Base-by-base conservation (phyloP, 2,113 vertebrate genomes). In the Tupaia chinensis region DNA sequence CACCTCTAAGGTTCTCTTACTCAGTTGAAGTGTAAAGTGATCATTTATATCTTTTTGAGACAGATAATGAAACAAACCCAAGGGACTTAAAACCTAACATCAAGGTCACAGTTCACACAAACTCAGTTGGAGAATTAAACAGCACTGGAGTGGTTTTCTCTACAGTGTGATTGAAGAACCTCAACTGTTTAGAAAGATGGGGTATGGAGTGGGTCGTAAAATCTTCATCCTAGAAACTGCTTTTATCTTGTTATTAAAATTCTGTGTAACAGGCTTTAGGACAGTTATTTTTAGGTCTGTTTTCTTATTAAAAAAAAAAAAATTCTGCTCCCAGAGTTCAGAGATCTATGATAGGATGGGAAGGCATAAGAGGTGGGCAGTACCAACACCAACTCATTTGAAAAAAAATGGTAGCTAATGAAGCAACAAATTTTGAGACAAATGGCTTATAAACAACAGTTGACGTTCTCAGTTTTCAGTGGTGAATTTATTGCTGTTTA, bases 351-450 rank as follows among this genome's bases (percentile, higher is more conserved):
- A n/a, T 56, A 3, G 12, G 4, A 0, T 12, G 3, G 1, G 3
- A 7, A 20, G 2, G 25, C 9, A 5, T 6, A 65, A 8, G 25
- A 68, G 14, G 0, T 20, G 1, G 54, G 0, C 1, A 27, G 1
- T 29, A 34, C 0, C 11, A 60, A 3, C 25, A 60, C 1, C 2
- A 0, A 56, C 12, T 60, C 9, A 72, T n/a, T 79, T 34, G 15
- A n/a, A n/a, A 4, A 15, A 44, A 81, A 88, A 88, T 14, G 9
- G 4, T 14, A 32, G 5, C 10, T 53, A 44, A 9, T 88, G 7
- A 82, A 79, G 86, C 20, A 60, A 29, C 3, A 85, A 53, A 77
- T 63, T 82, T 56, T 73, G 23, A 74, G 83, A 32, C n/a, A 72
- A 11, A 4, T 32, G 10, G 29, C 12, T n/a, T 61, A 58, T 4